Base-by-base conservation (phyloP, 2,888 invertebrate species). In the Eucera pruinosa region DNA sequence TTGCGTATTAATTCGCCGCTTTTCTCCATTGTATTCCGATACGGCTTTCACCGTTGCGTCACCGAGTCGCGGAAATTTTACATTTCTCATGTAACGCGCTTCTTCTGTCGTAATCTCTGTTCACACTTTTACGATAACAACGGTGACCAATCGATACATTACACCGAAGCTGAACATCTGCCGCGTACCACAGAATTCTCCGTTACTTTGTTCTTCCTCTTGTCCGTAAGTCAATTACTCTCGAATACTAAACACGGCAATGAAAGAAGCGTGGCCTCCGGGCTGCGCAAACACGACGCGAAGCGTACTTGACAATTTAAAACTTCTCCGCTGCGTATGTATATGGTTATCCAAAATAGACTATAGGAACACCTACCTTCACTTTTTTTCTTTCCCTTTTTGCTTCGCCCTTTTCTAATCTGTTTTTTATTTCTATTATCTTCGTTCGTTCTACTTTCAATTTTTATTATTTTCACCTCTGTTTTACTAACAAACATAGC, bases 21-120 rank as follows among this genome's bases (percentile, higher is more conserved):
- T 71, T 73, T 48, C 50, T 5, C 57, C 50, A 71, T 71, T 71
- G 71, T n/a, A n/a, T 71, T 43, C 20, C 57, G 57, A 41, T 43
- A 36, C 48, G 15, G 72, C 61, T 73, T 70, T 71, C 61, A 62
- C 61, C 33, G 48, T 36, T 43, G n/a, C 54, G 33, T n/a, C 41
- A 66, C n/a, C 47, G 30, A 9, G 9, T 15, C 39, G 27, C 25
- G 11, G 18, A 36, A 2, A 2, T 36, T 66, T 57, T 47, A 57
- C 57, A 36, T 66, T 57, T 23, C 4, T 18, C n/a, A 36, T 55
- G 25, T 36, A 36, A 27, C 66, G 4, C 36, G 23, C 25, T 15
- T 18, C 36, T 15, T 57, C 43, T n/a, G n/a, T 36, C 36, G 45
- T 64, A 55, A 55, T 45, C 55, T 23, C 13, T 25, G 6, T 11